phyloP scores from a whole-genome alignment of 2,797 vertebrate species.

The Xenops minutus region DNA sequence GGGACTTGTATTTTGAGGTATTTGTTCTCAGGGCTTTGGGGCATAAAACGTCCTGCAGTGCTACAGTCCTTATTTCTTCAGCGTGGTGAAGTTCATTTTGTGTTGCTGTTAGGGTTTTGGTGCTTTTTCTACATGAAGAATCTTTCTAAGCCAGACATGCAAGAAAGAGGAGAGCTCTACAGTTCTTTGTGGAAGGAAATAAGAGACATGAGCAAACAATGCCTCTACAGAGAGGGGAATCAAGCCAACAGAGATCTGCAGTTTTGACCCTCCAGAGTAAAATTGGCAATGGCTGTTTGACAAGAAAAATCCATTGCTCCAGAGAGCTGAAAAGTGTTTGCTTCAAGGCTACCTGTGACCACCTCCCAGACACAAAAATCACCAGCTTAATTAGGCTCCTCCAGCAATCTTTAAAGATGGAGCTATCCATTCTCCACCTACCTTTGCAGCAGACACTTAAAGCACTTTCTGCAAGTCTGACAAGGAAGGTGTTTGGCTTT shows the following conservation, averaged over 20 bases:
- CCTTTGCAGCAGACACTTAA: not conserved
- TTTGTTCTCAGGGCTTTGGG: not conserved
- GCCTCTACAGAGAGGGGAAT: not conserved
- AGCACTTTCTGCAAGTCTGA: not conserved
- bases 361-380: not conserved
- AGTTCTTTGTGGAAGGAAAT: not conserved
- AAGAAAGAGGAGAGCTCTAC: not conserved
- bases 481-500: slow-evolving; percentile 45
- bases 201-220: not conserved
- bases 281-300: not conserved
- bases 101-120: not conserved
- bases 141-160: not conserved
- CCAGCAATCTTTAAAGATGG: not conserved
- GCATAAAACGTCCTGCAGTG: not conserved
- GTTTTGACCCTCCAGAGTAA: not conserved
- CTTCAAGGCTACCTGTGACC: not conserved
- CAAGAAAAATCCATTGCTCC: not conserved
- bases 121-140: not conserved
- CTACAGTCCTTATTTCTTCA: not conserved
- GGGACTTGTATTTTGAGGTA: not conserved
- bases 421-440: not conserved
- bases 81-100: not conserved
- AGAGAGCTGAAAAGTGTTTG: not conserved
- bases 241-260: not conserved
- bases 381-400: not conserved